Evolutionary conservation across 2,113 vertebrate species (phyloP).

Genomic region (Nymphicus hollandicus): DNA sequence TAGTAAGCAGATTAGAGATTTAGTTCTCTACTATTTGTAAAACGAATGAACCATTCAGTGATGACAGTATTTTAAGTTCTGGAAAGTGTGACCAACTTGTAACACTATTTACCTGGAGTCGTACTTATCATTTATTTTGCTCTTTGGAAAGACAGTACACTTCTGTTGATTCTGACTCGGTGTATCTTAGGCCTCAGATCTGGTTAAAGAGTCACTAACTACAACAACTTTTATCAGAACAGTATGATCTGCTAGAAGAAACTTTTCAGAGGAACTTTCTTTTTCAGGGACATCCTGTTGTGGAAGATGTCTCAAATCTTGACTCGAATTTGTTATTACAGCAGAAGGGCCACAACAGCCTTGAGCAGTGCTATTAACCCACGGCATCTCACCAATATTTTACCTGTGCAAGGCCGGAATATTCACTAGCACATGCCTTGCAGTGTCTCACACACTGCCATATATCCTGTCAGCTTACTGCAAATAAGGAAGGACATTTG

Average conservation of each 20-base stretch:
- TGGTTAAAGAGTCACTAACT: background rate
- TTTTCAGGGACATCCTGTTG: background rate
- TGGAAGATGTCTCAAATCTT: background rate
- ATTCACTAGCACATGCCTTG: background rate
- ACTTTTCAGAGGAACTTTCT: background rate
- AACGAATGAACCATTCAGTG: background rate
- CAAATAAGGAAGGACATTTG: background rate
- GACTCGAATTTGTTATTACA: background rate
- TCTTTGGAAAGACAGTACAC: background rate
- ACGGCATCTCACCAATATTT: background rate
- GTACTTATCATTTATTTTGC: background rate
- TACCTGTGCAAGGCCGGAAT: background rate
- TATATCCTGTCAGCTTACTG: background rate
- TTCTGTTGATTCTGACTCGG: background rate
- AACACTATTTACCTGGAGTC: background rate
- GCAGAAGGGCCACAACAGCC: background rate
- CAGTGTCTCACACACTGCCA: background rate
- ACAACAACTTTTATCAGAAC: background rate
- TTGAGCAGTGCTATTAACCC: accelerated
- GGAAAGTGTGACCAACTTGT: background rate
- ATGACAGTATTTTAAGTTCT: background rate
- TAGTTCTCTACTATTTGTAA: background rate
- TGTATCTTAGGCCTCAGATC: background rate
- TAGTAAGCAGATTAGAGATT: background rate
- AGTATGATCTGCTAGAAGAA: background rate